These are phyloP conservation scores for Chitala chitala DNA, from an alignment of 2,113 vertebrate genomes.

Conservation along the genomic window DNA sequence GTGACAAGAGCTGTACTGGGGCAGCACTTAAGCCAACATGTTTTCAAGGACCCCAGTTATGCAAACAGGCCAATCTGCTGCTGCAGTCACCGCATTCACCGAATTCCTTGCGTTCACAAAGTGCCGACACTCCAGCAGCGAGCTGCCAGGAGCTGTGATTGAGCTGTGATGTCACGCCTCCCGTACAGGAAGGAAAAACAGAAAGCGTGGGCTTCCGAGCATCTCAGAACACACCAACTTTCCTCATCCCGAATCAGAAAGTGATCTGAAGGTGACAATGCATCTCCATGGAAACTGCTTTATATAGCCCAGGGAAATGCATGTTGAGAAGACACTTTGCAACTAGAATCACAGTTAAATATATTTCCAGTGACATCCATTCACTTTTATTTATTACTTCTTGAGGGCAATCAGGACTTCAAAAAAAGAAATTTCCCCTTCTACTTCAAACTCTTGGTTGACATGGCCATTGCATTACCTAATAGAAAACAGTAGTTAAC, in stretches of 20 bases:
- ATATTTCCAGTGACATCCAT: background rate
- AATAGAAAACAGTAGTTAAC: background rate
- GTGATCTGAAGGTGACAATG: conserved; percentile 38
- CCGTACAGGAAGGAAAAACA: conserved; percentile 16
- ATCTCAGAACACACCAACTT: conserved; percentile 33
- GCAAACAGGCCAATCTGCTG: background rate
- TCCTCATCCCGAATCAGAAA: conserved; percentile 35
- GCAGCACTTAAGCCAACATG: background rate
- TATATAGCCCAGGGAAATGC: conserved; percentile 13
- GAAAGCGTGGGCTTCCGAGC: conserved; percentile 21
- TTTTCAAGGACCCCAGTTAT: conserved; percentile 3
- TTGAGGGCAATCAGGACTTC: background rate
- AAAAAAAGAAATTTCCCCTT: background rate
- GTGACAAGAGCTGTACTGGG: background rate
- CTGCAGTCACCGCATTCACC: background rate
- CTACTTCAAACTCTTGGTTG: background rate
- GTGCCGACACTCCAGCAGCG: background rate
- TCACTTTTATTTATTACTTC: background rate
- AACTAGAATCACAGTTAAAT: background rate
- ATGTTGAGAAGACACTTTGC: conserved; percentile 17
- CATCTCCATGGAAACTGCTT: conserved; percentile 51
- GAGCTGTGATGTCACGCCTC: conserved; percentile 19
- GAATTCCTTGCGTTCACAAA: no score
- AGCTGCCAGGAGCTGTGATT: background rate
- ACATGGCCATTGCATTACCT: background rate